Evolutionary conservation across 2,888 invertebrate genomes (phyloP).

Genomic region (Dicranocentrus wangi): DNA sequence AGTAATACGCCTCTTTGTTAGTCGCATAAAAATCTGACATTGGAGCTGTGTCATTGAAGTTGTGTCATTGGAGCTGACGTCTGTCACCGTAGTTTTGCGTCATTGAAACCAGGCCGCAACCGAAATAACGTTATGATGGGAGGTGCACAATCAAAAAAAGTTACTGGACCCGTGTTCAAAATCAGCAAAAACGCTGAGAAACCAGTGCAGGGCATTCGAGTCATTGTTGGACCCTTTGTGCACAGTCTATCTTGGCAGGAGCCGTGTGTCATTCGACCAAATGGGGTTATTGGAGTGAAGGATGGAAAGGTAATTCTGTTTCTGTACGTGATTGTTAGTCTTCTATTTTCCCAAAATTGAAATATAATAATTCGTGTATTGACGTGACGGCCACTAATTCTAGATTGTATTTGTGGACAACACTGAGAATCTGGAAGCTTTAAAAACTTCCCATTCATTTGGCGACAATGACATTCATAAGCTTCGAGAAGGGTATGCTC

Average conservation of each 20-base stretch:
- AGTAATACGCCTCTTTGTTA: too few relatives aligned
- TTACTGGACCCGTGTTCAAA: conserved; percentile 17
- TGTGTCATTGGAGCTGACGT: too few relatives aligned
- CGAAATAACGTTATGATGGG: conserved; percentile 25
- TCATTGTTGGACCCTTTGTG: conserved; percentile 75
- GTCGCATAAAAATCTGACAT: too few relatives aligned
- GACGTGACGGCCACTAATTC: too few relatives aligned
- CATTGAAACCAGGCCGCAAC: background rate
- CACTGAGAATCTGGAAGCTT: conserved; percentile 74
- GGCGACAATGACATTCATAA: conserved; percentile 66
- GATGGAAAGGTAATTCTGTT: conserved; percentile 80
- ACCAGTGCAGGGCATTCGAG: conserved; percentile 38
- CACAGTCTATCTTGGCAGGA: conserved; percentile 74
- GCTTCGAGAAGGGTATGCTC: conserved; percentile 62
- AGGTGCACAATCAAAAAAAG: background rate
- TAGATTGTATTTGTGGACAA: conserved; percentile 76
- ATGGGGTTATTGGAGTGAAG: conserved; percentile 79
- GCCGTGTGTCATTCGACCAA: conserved; percentile 75
- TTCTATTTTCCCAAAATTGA: too few relatives aligned
- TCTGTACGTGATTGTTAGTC: too few relatives aligned
- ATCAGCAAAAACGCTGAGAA: conserved; percentile 23
- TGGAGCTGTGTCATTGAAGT: too few relatives aligned
- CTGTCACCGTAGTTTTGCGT: too few relatives aligned
- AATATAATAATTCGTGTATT: too few relatives aligned
- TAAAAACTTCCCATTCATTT: conserved; percentile 73